phyloP scores from a whole-genome alignment of 2,797 vertebrate genomes.

The Lutjanus argentimaculatus region DNA sequence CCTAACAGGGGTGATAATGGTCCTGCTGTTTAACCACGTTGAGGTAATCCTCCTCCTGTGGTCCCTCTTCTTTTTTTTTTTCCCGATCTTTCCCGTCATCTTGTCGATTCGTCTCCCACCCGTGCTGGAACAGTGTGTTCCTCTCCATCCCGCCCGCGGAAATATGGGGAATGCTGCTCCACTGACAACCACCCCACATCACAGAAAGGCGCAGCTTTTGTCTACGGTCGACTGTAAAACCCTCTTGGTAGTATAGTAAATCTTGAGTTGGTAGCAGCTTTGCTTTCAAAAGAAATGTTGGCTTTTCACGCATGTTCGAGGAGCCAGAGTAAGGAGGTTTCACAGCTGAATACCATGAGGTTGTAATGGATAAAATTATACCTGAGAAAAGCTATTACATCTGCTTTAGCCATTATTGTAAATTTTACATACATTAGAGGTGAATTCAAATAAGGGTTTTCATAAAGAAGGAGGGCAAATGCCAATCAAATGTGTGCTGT shows the following conservation, averaged over 20 bases:
- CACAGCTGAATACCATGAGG: background rate
- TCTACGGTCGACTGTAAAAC: conserved; percentile 27
- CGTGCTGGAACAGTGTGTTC: conserved; percentile 64
- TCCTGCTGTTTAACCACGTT: conserved; percentile 23
- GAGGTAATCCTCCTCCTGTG: conserved; percentile 51
- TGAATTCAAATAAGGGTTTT: conserved; percentile 38
- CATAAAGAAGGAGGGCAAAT: conserved; percentile 19
- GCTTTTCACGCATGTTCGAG: background rate
- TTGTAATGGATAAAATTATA: conserved; percentile 3
- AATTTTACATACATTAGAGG: conserved; percentile 36
- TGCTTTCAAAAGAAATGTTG: background rate
- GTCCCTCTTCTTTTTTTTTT: background rate
- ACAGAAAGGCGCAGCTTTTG: conserved; percentile 39
- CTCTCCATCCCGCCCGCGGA: conserved; percentile 45
- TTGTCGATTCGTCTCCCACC: conserved; percentile 37
- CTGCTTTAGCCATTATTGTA: conserved; percentile 19
- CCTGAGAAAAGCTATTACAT: conserved; percentile 6
- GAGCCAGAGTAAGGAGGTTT: background rate
- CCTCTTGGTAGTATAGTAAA: background rate
- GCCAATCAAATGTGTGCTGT: conserved; percentile 45
- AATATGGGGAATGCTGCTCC: conserved; percentile 58
- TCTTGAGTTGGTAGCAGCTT: background rate
- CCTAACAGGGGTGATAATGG: conserved; percentile 48
- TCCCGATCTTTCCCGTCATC: conserved; percentile 35
- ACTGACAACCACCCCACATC: conserved; percentile 62